These are phyloP conservation scores for Neuroscelio doddi DNA, from an alignment of 2,888 invertebrate genomes.

Conservation along the genomic window DNA sequence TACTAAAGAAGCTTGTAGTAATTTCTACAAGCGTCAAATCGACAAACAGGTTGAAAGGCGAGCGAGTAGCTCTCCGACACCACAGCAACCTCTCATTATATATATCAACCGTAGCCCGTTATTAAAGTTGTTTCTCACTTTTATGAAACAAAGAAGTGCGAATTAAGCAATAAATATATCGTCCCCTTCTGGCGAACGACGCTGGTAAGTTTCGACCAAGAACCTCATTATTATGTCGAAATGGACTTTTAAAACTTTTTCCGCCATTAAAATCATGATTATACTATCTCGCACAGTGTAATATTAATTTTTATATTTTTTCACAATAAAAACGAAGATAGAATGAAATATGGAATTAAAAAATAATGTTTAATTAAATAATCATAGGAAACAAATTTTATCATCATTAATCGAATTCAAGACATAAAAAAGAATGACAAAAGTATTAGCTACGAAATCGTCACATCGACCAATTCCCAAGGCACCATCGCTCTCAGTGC, in stretches of 20 bases:
- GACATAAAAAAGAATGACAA: slow-evolving; percentile 1
- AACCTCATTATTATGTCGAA: slow-evolving; percentile 43
- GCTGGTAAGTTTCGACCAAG: slow-evolving; percentile 29
- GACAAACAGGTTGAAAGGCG: slow-evolving; percentile 48
- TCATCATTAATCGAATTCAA: not conserved
- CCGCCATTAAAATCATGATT: slow-evolving; percentile 25
- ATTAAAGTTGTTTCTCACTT: slow-evolving; percentile 70
- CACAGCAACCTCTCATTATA: slow-evolving; percentile 64
- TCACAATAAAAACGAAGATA: slow-evolving; percentile 14
- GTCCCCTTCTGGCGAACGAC: slow-evolving; percentile 40
- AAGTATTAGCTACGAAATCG: slow-evolving; percentile 19
- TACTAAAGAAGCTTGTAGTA: slow-evolving; percentile 40
- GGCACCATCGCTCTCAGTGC: slow-evolving; percentile 11
- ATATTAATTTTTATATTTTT: slow-evolving; percentile 20
- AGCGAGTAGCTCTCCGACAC: slow-evolving; percentile 46
- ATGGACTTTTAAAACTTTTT: slow-evolving; percentile 32
- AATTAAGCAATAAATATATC: slow-evolving; percentile 68
- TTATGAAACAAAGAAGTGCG: slow-evolving; percentile 69
- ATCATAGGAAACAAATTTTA: too few relatives aligned
- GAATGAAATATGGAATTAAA: not conserved
- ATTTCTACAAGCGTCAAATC: slow-evolving; percentile 46
- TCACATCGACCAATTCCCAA: slow-evolving; percentile 29
- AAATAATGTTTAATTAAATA: too few relatives aligned
- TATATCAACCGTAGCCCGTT: slow-evolving; percentile 58
- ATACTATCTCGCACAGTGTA: slow-evolving; percentile 14